A percentile compares a stretch with the other conserved stretches of the same genome.
phyloP scores from a whole-genome alignment of 2,797 vertebrate species.

The Sandelia bainsii region DNA sequence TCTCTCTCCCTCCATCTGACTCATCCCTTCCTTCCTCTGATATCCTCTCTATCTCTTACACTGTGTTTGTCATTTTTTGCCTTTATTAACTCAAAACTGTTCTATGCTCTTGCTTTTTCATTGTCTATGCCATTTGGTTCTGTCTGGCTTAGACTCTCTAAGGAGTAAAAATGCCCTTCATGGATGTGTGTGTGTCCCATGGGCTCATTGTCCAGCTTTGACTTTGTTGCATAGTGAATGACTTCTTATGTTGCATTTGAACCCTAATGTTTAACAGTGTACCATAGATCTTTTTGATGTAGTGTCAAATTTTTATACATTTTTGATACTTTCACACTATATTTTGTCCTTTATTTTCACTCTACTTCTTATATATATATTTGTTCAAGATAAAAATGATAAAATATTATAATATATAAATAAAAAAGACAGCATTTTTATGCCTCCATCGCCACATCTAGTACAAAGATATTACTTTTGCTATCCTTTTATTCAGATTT shows the following conservation, averaged over 20 bases:
- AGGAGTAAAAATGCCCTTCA: constrained; percentile 1
- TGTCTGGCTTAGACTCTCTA: constrained; percentile 22
- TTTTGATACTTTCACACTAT: no score
- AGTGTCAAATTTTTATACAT: no score
- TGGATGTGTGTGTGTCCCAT: constrained; percentile 3
- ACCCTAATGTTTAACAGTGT: background rate
- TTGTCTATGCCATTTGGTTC: background rate
- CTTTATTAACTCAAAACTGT: constrained; percentile 3
- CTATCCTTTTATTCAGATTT: no score
- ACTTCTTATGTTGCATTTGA: background rate
- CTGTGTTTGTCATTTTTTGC: constrained; percentile 9
- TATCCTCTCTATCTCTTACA: background rate
- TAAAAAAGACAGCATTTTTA: no score
- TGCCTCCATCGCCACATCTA: no score
- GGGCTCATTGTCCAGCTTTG: constrained; percentile 4
- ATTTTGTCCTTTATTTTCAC: background rate
- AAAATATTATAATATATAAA: background rate
- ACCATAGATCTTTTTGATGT: background rate
- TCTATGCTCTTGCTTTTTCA: constrained; percentile 9
- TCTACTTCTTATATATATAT: background rate
- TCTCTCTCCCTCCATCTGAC: constrained; percentile 8
- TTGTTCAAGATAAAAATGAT: background rate
- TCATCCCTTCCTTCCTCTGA: constrained; percentile 14
- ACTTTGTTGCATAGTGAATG: constrained; percentile 17
- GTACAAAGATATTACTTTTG: no score